Percentiles rank a stretch among this genome's conserved stretches.
These are phyloP conservation scores for Felis chaus DNA, from an alignment of 2,113 vertebrate species.

Conservation along the genomic window DNA sequence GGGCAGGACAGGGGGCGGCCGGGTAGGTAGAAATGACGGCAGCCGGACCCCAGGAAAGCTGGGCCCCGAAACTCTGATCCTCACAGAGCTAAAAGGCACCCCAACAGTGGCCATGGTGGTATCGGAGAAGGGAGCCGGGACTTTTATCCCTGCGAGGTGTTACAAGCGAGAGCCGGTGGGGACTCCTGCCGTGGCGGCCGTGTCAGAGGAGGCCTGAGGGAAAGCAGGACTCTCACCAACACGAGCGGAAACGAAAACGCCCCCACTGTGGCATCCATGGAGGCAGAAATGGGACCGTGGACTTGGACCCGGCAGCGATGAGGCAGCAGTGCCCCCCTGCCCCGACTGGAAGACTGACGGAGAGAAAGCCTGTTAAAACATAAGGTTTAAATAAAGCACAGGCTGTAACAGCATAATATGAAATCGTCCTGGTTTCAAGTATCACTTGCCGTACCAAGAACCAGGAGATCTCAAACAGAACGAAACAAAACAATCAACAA, in stretches of 20 bases:
- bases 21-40: not conserved
- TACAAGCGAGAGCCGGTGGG: not conserved
- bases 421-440: not conserved
- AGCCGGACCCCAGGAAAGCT: not conserved
- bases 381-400: not conserved
- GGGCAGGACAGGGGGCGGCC: not conserved
- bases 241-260: not conserved
- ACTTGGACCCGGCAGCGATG: not conserved
- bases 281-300: not conserved
- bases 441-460: not conserved
- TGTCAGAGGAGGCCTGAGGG: not conserved
- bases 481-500: not conserved
- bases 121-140: not conserved
- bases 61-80: not conserved
- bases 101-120: accelerated
- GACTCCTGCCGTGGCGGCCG: too few species aligned
- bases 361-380: not conserved
- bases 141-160: not conserved
- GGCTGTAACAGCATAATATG: not conserved
- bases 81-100: not conserved
- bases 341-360: not conserved
- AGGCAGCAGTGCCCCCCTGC: not conserved
- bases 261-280: not conserved
- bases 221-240: not conserved
- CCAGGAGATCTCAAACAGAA: not conserved